phyloP scores from a whole-genome alignment of 2,797 vertebrate species.

The Eospalax fontanierii region DNA sequence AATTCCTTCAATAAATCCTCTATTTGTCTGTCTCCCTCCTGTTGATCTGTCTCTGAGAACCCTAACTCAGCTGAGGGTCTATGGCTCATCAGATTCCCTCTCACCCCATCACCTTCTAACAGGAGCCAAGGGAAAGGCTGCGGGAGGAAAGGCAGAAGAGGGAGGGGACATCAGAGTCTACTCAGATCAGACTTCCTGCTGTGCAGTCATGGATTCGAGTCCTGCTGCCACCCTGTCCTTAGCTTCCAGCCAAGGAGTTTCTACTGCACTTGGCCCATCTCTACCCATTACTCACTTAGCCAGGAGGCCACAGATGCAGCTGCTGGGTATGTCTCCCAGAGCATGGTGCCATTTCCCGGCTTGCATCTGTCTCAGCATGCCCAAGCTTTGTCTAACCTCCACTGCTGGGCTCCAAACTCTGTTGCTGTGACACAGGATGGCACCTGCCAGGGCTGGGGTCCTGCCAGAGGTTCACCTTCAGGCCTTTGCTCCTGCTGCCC shows the following conservation, averaged over 20 bases:
- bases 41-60: not conserved
- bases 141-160: slow-evolving; percentile 46
- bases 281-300: not conserved
- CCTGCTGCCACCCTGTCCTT: not conserved
- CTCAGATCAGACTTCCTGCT: not conserved
- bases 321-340: not conserved
- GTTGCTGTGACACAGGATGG: not conserved
- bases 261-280: not conserved
- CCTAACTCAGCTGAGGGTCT: not conserved
- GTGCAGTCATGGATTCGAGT: not conserved
- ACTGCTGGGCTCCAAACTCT: not conserved
- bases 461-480: not conserved
- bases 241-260: not conserved
- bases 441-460: not conserved
- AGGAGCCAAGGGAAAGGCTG: not conserved
- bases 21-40: not conserved
- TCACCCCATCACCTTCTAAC: not conserved
- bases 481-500: not conserved
- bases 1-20: not conserved
- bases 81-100: not conserved
- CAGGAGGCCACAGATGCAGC: not conserved
- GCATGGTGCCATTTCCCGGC: not conserved
- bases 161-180: not conserved
- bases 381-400: not conserved
- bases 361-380: not conserved